Evolutionary conservation across 2,888 invertebrate species (phyloP).

Genomic region (Drosophila trichaetosa): DNA sequence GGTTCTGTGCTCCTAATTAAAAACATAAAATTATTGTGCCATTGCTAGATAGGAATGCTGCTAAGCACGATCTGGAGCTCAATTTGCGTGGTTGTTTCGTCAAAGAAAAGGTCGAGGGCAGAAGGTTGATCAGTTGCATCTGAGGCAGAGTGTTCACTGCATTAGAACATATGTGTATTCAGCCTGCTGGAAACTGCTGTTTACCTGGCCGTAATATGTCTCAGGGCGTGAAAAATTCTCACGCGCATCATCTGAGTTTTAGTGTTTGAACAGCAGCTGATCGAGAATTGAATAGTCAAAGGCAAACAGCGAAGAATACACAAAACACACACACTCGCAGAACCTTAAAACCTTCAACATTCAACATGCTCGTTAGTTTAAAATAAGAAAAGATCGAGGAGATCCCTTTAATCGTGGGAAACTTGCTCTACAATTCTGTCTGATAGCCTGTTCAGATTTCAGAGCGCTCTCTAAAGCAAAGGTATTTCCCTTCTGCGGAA

Average conservation of each 20-base stretch:
- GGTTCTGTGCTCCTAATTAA: slow-evolving; percentile 52
- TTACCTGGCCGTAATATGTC: slow-evolving; percentile 48
- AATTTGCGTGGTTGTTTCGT: not conserved
- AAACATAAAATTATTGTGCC: slow-evolving; percentile 77
- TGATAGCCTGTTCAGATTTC: slow-evolving; percentile 61
- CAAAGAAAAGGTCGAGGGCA: not conserved
- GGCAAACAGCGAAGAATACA: slow-evolving; percentile 38
- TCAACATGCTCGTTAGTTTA: slow-evolving; percentile 51
- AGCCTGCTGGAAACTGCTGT: slow-evolving; percentile 44
- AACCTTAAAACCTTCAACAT: slow-evolving; percentile 23
- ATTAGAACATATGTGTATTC: not conserved
- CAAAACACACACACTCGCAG: slow-evolving; percentile 1
- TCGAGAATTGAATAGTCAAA: slow-evolving; percentile 38
- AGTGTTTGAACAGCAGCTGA: slow-evolving; percentile 51
- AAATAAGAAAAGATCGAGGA: slow-evolving; percentile 32
- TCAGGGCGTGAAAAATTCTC: slow-evolving; percentile 63
- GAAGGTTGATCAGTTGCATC: not conserved
- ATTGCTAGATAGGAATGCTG: slow-evolving; percentile 26
- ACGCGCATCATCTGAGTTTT: slow-evolving; percentile 42
- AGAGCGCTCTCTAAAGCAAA: slow-evolving; percentile 26
- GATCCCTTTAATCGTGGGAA: slow-evolving; percentile 40
- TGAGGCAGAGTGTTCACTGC: not conserved
- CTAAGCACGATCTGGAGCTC: not conserved
- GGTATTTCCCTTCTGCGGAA: slow-evolving; percentile 26
- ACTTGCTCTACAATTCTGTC: slow-evolving; percentile 29